Evolutionary conservation across 1,140 invertebrate species (phyloP).

Genomic region (Aphelenchoides fujianensis): DNA sequence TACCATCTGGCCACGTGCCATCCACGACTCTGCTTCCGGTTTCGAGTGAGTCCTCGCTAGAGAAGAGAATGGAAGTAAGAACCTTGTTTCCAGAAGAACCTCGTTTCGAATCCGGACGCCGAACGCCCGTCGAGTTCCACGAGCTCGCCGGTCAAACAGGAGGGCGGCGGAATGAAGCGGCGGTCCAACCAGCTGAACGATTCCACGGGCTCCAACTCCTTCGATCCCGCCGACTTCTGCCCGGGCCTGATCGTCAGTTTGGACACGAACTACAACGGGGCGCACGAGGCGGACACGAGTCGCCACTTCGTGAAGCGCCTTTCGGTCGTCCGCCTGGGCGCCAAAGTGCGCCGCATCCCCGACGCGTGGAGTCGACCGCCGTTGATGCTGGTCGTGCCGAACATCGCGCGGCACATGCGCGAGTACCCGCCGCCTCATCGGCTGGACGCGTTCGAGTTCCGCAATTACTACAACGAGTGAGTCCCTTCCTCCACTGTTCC

Average conservation of each 20-base stretch:
- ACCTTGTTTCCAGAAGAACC: background rate
- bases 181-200: background rate
- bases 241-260: background rate
- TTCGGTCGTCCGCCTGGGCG: background rate
- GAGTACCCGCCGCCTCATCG: background rate
- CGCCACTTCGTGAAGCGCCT: slow-evolving; percentile 10
- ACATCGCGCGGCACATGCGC: background rate
- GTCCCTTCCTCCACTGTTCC: no score
- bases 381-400: background rate
- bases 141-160: background rate
- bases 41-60: no score
- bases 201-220: background rate
- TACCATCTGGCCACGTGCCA: background rate
- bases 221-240: background rate
- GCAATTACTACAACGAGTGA: background rate
- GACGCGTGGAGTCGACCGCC: slow-evolving; percentile 5
- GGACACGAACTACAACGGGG: background rate
- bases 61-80: no score
- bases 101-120: background rate
- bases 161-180: background rate
- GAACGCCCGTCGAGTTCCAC: background rate
- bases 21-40: background rate
- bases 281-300: background rate
- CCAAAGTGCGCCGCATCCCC: background rate
- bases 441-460: background rate